phyloP scores from a whole-genome alignment of 2,888 invertebrate genomes.

The Spilosoma lubricipeda region DNA sequence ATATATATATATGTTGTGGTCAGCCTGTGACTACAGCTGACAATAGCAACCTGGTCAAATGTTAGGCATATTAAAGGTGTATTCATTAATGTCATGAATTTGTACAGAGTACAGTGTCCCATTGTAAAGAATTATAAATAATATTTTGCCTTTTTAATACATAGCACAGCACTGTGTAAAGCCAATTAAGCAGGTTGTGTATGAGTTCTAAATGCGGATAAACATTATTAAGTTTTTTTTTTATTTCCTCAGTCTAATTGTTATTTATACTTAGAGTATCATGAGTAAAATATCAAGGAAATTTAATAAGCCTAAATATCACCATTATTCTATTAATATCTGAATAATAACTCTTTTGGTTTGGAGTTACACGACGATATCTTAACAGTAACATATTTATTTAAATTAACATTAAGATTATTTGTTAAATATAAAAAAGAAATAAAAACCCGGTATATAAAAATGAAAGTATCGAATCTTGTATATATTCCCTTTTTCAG shows the following conservation, averaged over 20 bases:
- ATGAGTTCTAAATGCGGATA: background rate
- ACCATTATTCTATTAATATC: background rate
- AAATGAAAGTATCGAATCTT: background rate
- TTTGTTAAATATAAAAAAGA: background rate
- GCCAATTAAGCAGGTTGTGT: background rate
- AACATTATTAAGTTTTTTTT: background rate
- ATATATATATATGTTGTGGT: no score
- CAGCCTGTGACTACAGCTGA: background rate
- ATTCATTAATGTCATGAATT: background rate
- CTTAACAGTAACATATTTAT: background rate
- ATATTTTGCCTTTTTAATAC: no score
- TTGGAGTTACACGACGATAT: background rate
- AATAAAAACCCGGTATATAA: background rate
- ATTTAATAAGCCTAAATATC: background rate
- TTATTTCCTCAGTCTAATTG: background rate
- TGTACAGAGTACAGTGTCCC: background rate
- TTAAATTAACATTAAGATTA: background rate
- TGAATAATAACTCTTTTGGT: background rate
- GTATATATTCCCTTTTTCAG: background rate
- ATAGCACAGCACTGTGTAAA: background rate
- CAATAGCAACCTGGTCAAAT: background rate
- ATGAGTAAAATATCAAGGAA: background rate
- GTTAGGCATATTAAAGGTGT: background rate
- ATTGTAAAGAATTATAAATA: background rate
- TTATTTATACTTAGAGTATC: background rate